A percentile compares a stretch with the other conserved stretches of the same genome.
phyloP scores from a whole-genome alignment of 2,888 invertebrate species.

The Andrena trimmerana region DNA sequence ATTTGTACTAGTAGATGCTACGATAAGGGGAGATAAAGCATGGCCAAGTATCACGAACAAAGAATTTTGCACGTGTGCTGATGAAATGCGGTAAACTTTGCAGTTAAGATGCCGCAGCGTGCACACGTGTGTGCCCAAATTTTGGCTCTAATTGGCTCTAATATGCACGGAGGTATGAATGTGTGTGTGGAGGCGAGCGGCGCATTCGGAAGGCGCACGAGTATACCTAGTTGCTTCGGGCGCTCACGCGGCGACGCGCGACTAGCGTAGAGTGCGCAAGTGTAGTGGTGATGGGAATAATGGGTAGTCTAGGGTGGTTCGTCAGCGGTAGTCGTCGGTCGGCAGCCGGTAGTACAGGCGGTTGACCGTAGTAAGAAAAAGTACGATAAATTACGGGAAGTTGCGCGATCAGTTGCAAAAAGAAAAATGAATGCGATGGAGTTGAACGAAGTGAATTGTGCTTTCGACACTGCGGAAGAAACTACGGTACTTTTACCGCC shows the following conservation, averaged over 20 bases:
- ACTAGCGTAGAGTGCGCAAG: neutral
- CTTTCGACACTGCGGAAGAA: conserved; percentile 74
- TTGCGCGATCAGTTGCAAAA: neutral
- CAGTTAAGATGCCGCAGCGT: neutral
- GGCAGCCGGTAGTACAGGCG: neutral
- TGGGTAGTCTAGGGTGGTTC: neutral
- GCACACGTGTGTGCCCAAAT: neutral
- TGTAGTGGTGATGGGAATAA: neutral
- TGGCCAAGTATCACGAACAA: neutral
- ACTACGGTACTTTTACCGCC: conserved; percentile 78
- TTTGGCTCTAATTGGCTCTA: neutral
- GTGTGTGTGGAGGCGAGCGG: neutral
- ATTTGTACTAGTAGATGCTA: no score
- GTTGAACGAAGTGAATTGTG: conserved; percentile 76
- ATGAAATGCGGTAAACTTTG: conserved; percentile 1
- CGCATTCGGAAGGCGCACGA: neutral
- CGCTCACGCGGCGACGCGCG: conserved; percentile 4
- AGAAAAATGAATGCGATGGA: conserved; percentile 71
- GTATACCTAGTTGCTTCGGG: neutral
- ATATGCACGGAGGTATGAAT: neutral
- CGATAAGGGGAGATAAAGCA: no score
- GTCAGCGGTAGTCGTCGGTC: conserved; percentile 1
- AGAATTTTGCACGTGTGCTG: neutral
- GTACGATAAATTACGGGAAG: conserved; percentile 10
- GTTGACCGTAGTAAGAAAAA: neutral